Evolutionary conservation across 2,113 vertebrate species (phyloP), one percentile per base, ranked within the genome.

Genomic region (Callorhinus ursinus): DNA sequence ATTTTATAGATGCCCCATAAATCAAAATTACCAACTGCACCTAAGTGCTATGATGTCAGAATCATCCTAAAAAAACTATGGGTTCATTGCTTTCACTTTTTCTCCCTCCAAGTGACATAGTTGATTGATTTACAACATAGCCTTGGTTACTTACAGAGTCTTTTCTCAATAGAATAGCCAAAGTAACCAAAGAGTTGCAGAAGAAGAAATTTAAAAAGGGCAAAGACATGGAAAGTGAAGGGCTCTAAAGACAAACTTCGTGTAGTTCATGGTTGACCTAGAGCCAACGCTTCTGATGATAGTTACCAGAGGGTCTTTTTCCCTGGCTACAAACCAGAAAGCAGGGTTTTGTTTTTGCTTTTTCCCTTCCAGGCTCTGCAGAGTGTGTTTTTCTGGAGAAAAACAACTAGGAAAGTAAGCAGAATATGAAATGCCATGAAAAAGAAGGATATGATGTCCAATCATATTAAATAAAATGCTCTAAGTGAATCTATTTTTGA

Each of bases 401-500:
- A 77, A 88, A 81, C 33, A 81, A 28, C 65, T 22, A 51, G 39
- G 33, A 92, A 51, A 92, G 39, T 93, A 65, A 86, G 55, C 28
- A 92, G 79, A 65, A 31, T 36, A 24, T 83, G 42, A 74, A 88
- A 88, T 51, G 14, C 39, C 31, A n/a, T 53, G 31, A 92, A 77
- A 26, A 81, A 46, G 72, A 89, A 92, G n/a, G n/a, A 36, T 69
- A 1, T 33, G 39, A 39, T 82, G 31, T 53, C 19, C 24, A 53
- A 3, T 71, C 10, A 3, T 46, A 63, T 79, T 74, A 92, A 94
- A 82, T 46, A 69, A 92, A 83, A 74, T 92, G 4, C 7, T 92
- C 61, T 72, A 31, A 31, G n/a, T 92, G 49, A 14, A 67, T 55
- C 74, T 87, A 49, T 90, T 97, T 90, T 82, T 92, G 59, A 90